Evolutionary conservation across 2,888 invertebrate genomes (phyloP).

Genomic region (Phorcus lineatus): DNA sequence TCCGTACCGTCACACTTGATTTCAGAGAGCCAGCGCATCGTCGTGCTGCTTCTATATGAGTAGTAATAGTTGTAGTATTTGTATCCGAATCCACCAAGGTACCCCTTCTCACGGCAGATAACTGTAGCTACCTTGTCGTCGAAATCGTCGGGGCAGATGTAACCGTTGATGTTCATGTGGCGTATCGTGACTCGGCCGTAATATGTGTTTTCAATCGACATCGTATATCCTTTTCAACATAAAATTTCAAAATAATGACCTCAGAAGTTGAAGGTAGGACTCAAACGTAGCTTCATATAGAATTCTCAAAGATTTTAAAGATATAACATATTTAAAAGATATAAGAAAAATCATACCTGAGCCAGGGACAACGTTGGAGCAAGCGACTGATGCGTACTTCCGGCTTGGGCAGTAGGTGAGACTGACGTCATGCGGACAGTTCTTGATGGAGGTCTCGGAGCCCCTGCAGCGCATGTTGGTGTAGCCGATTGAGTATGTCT

Average conservation of each 20-base stretch:
- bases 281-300: too few species aligned
- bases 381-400: slow-evolving; percentile 62
- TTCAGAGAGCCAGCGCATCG: slow-evolving; percentile 27
- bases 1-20: slow-evolving; percentile 27
- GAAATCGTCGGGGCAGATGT: slow-evolving; percentile 73
- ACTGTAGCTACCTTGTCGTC: slow-evolving; percentile 60
- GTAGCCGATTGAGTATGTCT: slow-evolving; percentile 48
- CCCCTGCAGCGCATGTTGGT: slow-evolving; percentile 54
- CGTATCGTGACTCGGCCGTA: slow-evolving; percentile 50
- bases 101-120: slow-evolving; percentile 56
- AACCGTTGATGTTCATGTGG: slow-evolving; percentile 66
- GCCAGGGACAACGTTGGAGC: slow-evolving; percentile 55
- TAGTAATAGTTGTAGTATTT: slow-evolving; percentile 1
- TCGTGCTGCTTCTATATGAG: background rate
- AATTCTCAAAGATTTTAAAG: too few species aligned
- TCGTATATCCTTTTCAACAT: background rate
- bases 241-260: too few species aligned
- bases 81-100: slow-evolving; percentile 48
- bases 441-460: slow-evolving; percentile 46
- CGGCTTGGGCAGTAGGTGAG: slow-evolving; percentile 50
- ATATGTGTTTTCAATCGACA: background rate
- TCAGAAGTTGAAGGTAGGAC: too few species aligned
- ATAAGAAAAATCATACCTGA: slow-evolving; percentile 45
- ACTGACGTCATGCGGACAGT: slow-evolving; percentile 48
- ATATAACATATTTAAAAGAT: background rate